Evolutionary conservation across 2,797 vertebrate genomes (phyloP).

Genomic region (Mus caroli): DNA sequence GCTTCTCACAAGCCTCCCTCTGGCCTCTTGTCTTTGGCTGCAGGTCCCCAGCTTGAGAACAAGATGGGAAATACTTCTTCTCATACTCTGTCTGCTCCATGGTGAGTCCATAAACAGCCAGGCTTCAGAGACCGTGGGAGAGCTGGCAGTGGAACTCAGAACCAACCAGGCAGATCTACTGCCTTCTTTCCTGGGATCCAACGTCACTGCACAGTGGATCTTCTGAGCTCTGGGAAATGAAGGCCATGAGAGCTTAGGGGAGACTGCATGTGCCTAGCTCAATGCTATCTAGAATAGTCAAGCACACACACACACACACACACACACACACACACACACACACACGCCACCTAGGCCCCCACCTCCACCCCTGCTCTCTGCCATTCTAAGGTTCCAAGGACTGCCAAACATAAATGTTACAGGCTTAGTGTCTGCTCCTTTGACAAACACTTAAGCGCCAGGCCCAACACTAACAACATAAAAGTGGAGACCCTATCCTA

Average conservation of each 20-base stretch:
- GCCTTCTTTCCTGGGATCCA: background rate
- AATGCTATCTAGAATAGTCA: background rate
- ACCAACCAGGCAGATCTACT: rapidly evolving
- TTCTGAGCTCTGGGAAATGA: rapidly evolving
- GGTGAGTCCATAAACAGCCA: slow-evolving; percentile 63
- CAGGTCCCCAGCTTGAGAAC: slow-evolving; percentile 48
- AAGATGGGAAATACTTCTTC: slow-evolving; percentile 54
- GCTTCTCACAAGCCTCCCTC: background rate
- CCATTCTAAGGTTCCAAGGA: background rate
- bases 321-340: no score
- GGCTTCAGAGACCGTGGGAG: background rate
- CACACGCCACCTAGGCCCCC: background rate
- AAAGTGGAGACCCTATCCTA: background rate
- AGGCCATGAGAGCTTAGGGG: rapidly evolving
- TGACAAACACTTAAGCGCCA: background rate
- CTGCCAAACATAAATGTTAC: background rate
- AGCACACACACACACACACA: background rate
- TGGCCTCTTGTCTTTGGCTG: background rate
- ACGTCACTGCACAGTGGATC: background rate
- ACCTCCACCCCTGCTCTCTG: background rate
- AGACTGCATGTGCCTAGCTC: background rate
- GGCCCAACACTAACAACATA: background rate
- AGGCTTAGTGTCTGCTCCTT: background rate
- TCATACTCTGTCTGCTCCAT: slow-evolving; percentile 66
- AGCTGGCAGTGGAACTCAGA: background rate